Conservation (phyloP, 2,888 invertebrate species). For the Sylvicola cinctus region DNA sequence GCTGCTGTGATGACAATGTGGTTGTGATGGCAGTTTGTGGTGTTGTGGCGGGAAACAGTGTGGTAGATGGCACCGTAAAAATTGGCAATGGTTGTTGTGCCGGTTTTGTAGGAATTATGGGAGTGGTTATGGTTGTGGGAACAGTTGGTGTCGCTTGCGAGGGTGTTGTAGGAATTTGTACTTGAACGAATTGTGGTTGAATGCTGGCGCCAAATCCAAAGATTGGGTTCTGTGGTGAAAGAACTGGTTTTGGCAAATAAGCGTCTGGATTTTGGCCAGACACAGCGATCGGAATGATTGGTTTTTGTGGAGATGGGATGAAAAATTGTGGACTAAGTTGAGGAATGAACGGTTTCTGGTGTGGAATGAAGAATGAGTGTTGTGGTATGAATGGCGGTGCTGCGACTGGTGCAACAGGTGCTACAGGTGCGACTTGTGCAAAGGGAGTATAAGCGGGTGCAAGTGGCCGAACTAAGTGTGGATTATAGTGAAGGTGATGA, state of each 20-base stretch:
- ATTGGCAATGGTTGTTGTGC: neutral
- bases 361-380: neutral
- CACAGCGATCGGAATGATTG: neutral
- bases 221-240: constrained; percentile 1
- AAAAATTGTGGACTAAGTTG: too few species aligned
- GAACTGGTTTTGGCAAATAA: neutral
- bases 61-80: neutral
- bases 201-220: neutral
- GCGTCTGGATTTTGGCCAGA: constrained; percentile 1
- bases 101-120: neutral
- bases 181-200: neutral
- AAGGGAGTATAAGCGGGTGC: neutral
- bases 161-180: neutral
- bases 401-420: neutral
- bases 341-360: neutral
- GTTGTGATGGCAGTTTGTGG: neutral
- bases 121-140: neutral
- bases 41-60: neutral
- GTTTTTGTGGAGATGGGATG: neutral
- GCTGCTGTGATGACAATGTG: too few species aligned
- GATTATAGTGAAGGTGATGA: neutral
- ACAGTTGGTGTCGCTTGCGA: neutral
- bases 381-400: neutral
- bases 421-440: neutral
- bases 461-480: neutral